These are phyloP conservation scores for Parnassius apollo DNA, from an alignment of 2,888 invertebrate genomes.

Conservation along the genomic window DNA sequence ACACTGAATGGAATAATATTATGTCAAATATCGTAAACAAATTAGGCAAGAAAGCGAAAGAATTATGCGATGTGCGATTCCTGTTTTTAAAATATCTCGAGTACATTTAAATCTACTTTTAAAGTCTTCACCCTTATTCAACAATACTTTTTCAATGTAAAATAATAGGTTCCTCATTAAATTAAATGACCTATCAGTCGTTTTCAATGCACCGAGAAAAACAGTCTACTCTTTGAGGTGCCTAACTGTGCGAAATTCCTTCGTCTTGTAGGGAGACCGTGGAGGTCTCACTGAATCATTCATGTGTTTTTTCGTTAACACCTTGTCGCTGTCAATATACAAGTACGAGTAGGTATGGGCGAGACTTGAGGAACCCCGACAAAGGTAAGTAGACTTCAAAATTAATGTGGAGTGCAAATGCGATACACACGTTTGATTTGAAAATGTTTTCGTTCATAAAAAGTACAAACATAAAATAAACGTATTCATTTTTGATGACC, in stretches of 20 bases:
- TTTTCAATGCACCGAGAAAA: slow-evolving; percentile 63
- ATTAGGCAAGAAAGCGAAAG: too few relatives aligned
- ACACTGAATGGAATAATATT: not conserved
- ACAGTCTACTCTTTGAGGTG: slow-evolving; percentile 59
- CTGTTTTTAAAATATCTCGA: not conserved
- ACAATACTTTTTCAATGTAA: slow-evolving; percentile 9
- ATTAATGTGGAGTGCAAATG: slow-evolving; percentile 3
- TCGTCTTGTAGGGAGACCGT: slow-evolving; percentile 66
- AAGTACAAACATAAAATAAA: too few relatives aligned
- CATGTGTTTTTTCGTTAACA: slow-evolving; percentile 74
- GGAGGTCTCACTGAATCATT: slow-evolving; percentile 77
- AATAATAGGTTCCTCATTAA: slow-evolving; percentile 60
- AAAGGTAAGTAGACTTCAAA: slow-evolving; percentile 15
- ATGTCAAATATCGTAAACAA: not conserved
- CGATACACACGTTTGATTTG: not conserved
- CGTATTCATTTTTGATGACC: too few relatives aligned
- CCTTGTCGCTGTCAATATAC: slow-evolving; percentile 74
- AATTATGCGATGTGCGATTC: too few relatives aligned
- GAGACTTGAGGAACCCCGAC: slow-evolving; percentile 58
- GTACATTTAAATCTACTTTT: slow-evolving; percentile 15
- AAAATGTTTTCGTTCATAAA: too few relatives aligned
- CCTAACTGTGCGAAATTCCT: slow-evolving; percentile 71
- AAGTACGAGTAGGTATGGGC: slow-evolving; percentile 40
- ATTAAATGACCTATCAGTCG: slow-evolving; percentile 73
- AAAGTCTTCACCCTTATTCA: slow-evolving; percentile 4